phyloP scores from a whole-genome alignment of 2,797 vertebrate species.

The Girardinus metallicus region DNA sequence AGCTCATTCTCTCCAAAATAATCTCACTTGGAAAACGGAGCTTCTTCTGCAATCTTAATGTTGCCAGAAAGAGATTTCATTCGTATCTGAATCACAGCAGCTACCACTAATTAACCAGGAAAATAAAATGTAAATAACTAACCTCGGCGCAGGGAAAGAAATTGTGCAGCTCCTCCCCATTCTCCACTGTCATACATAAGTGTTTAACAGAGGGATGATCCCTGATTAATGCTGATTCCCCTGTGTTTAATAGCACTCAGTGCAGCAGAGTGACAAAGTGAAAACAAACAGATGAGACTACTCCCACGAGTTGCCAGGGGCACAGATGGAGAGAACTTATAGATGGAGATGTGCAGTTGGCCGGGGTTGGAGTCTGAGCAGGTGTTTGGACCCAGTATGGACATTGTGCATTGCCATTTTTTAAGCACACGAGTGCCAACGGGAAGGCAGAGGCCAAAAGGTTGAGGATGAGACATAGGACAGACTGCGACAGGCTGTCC shows the following conservation, averaged over 20 bases:
- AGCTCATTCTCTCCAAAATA: constrained; percentile 11
- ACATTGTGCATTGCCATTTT: constrained; percentile 60
- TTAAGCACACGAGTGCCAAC: constrained; percentile 51
- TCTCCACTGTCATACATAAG: constrained; percentile 39
- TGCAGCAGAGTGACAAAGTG: constrained; percentile 66
- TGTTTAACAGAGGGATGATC: constrained; percentile 63
- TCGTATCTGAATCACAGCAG: constrained; percentile 30
- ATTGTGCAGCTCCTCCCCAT: constrained; percentile 47
- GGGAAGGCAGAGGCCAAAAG: constrained; percentile 50
- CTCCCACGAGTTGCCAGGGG: constrained; percentile 63
- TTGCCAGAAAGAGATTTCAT: constrained; percentile 3
- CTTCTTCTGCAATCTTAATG: not conserved
- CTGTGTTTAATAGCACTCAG: constrained; percentile 69
- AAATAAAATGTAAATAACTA: constrained; percentile 55
- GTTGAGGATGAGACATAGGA: constrained; percentile 46
- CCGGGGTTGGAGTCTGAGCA: constrained; percentile 62
- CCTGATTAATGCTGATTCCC: constrained; percentile 69
- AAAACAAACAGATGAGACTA: constrained; percentile 79
- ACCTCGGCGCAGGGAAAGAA: constrained; percentile 52
- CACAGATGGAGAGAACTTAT: constrained; percentile 76
- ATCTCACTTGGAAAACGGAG: not conserved
- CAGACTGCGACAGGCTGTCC: constrained; percentile 45
- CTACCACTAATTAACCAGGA: constrained; percentile 42
- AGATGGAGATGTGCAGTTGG: constrained; percentile 70
- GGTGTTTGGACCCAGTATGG: constrained; percentile 74